Conservation (phyloP, 2,797 vertebrate genomes). For the Denticeps clupeoides region DNA sequence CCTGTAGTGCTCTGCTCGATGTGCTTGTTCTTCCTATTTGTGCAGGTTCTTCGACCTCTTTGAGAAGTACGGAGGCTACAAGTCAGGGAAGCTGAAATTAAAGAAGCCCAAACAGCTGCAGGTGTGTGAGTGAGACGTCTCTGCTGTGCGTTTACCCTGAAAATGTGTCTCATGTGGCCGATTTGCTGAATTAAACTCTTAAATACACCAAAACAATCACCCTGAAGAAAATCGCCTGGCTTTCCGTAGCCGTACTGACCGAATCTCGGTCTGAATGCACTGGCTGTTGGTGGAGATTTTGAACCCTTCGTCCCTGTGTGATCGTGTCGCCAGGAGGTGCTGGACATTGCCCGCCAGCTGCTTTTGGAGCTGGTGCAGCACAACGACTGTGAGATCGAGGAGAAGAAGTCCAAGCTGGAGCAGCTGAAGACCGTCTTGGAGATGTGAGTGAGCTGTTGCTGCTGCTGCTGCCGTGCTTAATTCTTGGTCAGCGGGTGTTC, state of each 20-base stretch:
- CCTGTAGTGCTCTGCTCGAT: not conserved
- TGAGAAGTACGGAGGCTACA: slow-evolving; percentile 89
- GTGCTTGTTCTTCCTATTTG: not conserved
- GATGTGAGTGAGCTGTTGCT: slow-evolving; percentile 69
- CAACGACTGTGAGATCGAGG: slow-evolving; percentile 81
- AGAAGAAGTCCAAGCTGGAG: slow-evolving; percentile 89
- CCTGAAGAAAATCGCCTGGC: too few relatives aligned
- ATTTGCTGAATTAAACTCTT: too few relatives aligned
- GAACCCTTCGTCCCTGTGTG: not conserved
- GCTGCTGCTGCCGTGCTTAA: not conserved
- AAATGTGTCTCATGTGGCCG: not conserved
- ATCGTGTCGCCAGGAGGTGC: slow-evolving; percentile 71
- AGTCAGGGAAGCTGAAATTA: slow-evolving; percentile 88
- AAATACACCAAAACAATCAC: too few relatives aligned
- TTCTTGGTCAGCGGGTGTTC: too few relatives aligned
- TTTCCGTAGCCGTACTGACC: too few relatives aligned
- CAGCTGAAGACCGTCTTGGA: slow-evolving; percentile 94
- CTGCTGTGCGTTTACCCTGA: not conserved
- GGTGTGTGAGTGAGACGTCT: slow-evolving; percentile 48
- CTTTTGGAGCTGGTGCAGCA: slow-evolving; percentile 77
- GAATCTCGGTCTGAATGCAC: too few relatives aligned
- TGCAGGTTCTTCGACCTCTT: slow-evolving; percentile 89
- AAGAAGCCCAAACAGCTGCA: slow-evolving; percentile 95
- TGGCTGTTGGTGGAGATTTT: too few relatives aligned
- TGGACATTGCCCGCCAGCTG: slow-evolving; percentile 86